Evolutionary conservation across 2,113 vertebrate species (phyloP).

Genomic region (Dryoscopus gambensis): DNA sequence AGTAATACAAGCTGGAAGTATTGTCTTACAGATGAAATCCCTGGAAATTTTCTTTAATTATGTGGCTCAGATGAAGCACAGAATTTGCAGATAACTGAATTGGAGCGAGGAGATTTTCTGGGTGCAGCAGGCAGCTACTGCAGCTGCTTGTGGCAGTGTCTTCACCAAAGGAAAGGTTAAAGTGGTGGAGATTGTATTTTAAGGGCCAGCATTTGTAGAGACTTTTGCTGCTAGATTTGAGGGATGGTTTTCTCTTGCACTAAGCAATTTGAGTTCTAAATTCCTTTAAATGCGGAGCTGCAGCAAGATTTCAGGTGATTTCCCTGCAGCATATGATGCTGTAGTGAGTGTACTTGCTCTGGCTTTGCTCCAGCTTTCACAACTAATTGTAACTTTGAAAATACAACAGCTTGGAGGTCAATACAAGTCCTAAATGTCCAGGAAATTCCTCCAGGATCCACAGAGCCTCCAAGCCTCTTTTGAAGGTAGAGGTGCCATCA

Average conservation of each 20-base stretch:
- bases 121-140: background rate
- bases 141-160: background rate
- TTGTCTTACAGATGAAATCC: slow-evolving; percentile 14
- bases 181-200: background rate
- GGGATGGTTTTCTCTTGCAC: background rate
- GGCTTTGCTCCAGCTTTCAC: background rate
- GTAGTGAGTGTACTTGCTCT: background rate
- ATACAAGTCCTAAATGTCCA: background rate
- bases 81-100: background rate
- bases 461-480: rapidly evolving
- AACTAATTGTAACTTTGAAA: background rate
- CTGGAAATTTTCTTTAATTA: background rate
- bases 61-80: background rate
- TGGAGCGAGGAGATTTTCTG: background rate
- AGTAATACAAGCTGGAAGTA: background rate
- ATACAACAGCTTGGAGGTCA: background rate
- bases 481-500: background rate
- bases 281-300: background rate
- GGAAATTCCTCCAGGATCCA: background rate
- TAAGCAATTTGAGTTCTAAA: background rate
- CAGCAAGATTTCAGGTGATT: background rate
- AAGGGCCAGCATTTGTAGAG: background rate
- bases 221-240: background rate
- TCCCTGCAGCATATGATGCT: background rate
- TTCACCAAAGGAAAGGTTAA: background rate